Conservation (phyloP, 1,140 invertebrate species). For the Drepana arcuata region DNA sequence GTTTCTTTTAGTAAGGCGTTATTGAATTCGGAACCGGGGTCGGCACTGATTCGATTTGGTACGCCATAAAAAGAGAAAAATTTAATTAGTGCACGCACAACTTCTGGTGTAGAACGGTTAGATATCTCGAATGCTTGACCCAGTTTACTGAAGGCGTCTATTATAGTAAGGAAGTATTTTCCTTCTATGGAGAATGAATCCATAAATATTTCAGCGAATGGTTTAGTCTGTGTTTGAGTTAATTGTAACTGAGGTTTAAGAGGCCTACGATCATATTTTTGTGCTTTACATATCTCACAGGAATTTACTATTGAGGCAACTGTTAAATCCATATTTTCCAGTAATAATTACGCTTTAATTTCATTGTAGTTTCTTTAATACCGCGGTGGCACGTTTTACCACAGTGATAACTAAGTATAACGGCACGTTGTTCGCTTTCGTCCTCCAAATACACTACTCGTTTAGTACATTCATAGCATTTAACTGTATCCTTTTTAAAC, state of each 20-base stretch:
- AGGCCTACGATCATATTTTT: background rate
- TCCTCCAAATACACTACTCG: background rate
- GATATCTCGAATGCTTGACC: background rate
- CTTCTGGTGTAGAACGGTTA: background rate
- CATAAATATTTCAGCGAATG: background rate
- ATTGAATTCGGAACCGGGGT: constrained; percentile 27
- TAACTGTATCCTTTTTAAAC: background rate
- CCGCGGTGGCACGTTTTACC: background rate
- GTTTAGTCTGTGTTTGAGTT: background rate
- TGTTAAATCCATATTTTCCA: background rate
- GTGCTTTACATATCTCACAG: background rate
- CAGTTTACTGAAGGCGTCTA: constrained; percentile 1
- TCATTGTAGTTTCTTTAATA: background rate
- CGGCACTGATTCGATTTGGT: constrained; percentile 16
- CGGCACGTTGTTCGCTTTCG: background rate
- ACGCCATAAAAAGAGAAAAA: constrained; percentile 5
- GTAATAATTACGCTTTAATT: background rate
- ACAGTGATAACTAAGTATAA: background rate
- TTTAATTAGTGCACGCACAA: background rate
- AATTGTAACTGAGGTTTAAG: background rate
- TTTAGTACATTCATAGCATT: background rate
- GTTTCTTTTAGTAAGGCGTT: constrained; percentile 23
- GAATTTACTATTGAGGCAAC: background rate
- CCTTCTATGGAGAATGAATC: background rate
- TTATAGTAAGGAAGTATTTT: background rate